Evolutionary conservation across 2,113 vertebrate species (phyloP).

Genomic region (Notothenia rossii): DNA sequence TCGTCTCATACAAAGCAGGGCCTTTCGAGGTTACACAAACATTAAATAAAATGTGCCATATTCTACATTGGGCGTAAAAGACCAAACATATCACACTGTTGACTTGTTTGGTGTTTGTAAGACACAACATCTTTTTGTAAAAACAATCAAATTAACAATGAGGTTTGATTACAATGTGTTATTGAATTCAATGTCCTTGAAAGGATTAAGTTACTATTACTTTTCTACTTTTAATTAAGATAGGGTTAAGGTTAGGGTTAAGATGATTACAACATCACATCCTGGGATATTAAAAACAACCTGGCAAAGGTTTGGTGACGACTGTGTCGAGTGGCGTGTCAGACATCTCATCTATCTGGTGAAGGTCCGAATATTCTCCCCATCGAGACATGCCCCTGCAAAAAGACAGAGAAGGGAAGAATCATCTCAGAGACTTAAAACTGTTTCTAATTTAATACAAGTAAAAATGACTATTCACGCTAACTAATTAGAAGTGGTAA

Average conservation of each 20-base stretch:
- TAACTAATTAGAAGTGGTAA: too few relatives aligned
- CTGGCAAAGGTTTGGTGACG: constrained; percentile 53
- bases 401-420: background rate
- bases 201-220: background rate
- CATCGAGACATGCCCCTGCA: constrained; percentile 93
- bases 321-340: constrained; percentile 71
- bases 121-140: background rate
- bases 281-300: constrained; percentile 34
- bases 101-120: too few relatives aligned
- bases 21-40: constrained; percentile 65
- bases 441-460: background rate
- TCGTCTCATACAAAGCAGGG: constrained; percentile 76
- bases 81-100: background rate
- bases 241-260: too few relatives aligned
- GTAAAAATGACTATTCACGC: too few relatives aligned
- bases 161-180: too few relatives aligned
- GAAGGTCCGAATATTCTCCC: constrained; percentile 92
- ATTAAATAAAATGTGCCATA: background rate
- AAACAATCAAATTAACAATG: too few relatives aligned
- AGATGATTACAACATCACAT: background rate
- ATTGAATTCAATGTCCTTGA: too few relatives aligned
- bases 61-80: background rate
- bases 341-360: constrained; percentile 88
- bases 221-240: background rate
- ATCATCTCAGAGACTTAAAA: background rate